Conservation (phyloP, 23 tunicate species). For the Botrylloides violaceus region DNA sequence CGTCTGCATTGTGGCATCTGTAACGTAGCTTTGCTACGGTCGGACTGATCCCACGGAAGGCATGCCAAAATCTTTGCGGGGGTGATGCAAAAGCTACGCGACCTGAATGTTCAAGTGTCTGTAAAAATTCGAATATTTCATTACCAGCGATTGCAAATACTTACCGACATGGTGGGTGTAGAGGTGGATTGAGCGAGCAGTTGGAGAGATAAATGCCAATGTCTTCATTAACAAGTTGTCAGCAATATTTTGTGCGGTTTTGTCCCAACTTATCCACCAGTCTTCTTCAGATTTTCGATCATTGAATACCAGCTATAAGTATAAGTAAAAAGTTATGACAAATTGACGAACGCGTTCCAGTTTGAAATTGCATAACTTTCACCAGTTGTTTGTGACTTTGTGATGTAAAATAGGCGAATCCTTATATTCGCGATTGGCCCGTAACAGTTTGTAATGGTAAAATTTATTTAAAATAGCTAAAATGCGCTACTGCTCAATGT, state of each 20-base stretch:
- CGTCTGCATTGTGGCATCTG: constrained; percentile 10
- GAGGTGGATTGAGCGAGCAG: constrained; percentile 9
- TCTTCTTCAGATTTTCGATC: constrained; percentile 14
- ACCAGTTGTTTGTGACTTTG: too few species aligned
- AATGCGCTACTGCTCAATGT: too few species aligned
- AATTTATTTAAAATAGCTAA: too few species aligned
- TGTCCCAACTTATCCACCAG: constrained; percentile 22
- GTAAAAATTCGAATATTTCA: neutral
- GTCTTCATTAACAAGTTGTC: constrained; percentile 18
- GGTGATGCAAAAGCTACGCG: constrained; percentile 10
- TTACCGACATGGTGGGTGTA: constrained; percentile 27
- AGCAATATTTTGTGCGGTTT: constrained; percentile 1
- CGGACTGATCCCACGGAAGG: constrained; percentile 19
- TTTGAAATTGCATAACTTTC: too few species aligned
- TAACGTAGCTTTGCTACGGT: constrained; percentile 17
- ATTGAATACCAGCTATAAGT: constrained; percentile 4
- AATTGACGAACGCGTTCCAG: too few species aligned
- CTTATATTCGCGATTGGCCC: too few species aligned
- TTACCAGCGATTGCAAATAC: neutral
- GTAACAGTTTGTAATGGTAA: too few species aligned
- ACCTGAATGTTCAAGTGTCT: neutral
- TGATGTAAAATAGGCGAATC: too few species aligned
- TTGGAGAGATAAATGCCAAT: constrained; percentile 9
- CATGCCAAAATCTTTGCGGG: constrained; percentile 15
- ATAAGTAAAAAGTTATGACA: too few species aligned